phyloP scores from a whole-genome alignment of 2,888 invertebrate genomes.

The Drosophila greeni region DNA sequence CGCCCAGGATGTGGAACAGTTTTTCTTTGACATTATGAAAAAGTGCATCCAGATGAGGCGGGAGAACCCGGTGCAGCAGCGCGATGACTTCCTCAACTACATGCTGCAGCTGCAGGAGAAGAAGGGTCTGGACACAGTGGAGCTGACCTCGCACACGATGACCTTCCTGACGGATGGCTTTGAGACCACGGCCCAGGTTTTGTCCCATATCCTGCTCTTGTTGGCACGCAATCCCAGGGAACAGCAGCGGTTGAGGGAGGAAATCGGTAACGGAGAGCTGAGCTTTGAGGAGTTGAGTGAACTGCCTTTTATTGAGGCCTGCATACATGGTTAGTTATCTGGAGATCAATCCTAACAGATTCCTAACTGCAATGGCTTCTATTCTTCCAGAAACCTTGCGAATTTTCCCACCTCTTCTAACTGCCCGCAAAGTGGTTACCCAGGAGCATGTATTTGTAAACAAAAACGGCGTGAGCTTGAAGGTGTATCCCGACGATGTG shows the following conservation, averaged over 20 bases:
- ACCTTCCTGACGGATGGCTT: slow-evolving; percentile 77
- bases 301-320: slow-evolving; percentile 75
- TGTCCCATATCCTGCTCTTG: slow-evolving; percentile 66
- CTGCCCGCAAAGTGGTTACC: slow-evolving; percentile 53
- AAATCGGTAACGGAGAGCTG: slow-evolving; percentile 58
- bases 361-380: too few species aligned
- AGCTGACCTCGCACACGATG: slow-evolving; percentile 71
- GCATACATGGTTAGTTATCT: slow-evolving; percentile 66
- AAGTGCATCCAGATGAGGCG: slow-evolving; percentile 64
- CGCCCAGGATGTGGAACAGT: slow-evolving; percentile 82
- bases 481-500: slow-evolving; percentile 52
- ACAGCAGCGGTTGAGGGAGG: slow-evolving; percentile 65
- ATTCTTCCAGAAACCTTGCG: slow-evolving; percentile 54
- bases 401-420: slow-evolving; percentile 54
- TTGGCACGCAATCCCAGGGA: slow-evolving; percentile 63
- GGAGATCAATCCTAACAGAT: too few species aligned
- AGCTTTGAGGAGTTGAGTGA: slow-evolving; percentile 70
- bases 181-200: slow-evolving; percentile 70
- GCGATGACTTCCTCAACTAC: slow-evolving; percentile 75
- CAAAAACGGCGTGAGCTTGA: slow-evolving; percentile 53
- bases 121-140: slow-evolving; percentile 57
- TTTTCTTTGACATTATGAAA: slow-evolving; percentile 68
- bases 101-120: slow-evolving; percentile 74
- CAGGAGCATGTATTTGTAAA: slow-evolving; percentile 50
- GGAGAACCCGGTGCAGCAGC: slow-evolving; percentile 40